A percentile compares a stretch with the other conserved stretches of the same genome.
Conservation (phyloP, 2,797 vertebrate species). For the Channallabes apus region DNA sequence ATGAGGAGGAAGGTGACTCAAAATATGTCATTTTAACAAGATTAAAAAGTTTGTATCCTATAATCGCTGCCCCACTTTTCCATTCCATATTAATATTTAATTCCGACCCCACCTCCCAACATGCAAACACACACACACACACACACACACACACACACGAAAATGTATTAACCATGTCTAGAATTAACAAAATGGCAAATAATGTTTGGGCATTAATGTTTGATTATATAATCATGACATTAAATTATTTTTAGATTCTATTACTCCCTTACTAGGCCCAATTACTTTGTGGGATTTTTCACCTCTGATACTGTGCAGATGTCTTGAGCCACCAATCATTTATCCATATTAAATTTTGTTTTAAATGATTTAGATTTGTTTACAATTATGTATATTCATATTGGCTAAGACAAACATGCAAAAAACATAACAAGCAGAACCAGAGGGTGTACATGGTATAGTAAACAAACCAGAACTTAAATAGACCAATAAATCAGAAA, state of each 20-base stretch:
- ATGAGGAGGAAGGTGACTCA: slow-evolving; percentile 9
- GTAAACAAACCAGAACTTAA: too few species aligned
- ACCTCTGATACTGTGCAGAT: too few species aligned
- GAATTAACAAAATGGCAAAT: neutral
- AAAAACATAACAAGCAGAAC: too few species aligned
- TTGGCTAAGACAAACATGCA: too few species aligned
- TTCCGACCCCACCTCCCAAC: neutral
- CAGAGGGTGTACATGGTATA: too few species aligned
- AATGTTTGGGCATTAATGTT: neutral
- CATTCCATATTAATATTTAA: neutral
- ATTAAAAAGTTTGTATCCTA: neutral
- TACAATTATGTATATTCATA: too few species aligned
- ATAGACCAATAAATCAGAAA: too few species aligned
- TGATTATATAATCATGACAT: neutral
- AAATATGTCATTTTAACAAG: neutral
- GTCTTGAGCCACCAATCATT: too few species aligned
- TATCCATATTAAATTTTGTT: too few species aligned
- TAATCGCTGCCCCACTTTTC: neutral
- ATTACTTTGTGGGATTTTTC: neutral
- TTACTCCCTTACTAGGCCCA: neutral
- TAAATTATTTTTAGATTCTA: neutral
- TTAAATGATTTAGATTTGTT: too few species aligned
- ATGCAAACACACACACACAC: neutral
- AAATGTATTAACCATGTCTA: neutral
- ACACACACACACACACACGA: neutral